These are phyloP conservation scores for Polia nebulosa DNA, from an alignment of 2,888 invertebrate genomes.

Conservation along the genomic window DNA sequence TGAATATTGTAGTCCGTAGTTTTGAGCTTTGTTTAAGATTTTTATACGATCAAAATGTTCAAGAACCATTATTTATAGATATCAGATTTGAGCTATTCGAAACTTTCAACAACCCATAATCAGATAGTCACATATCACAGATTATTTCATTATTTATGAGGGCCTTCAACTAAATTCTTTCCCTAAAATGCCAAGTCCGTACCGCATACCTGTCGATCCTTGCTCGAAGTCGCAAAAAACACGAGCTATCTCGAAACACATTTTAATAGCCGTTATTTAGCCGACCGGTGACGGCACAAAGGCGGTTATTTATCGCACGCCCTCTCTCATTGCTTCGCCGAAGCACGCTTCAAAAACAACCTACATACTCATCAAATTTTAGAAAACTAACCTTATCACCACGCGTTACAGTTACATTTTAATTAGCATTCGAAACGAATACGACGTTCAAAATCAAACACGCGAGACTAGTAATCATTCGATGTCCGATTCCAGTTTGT, in stretches of 20 bases:
- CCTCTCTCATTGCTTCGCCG: conserved; percentile 90
- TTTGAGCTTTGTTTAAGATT: not conserved
- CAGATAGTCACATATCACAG: conserved; percentile 31
- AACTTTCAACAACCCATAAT: conserved; percentile 47
- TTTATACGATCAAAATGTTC: conserved; percentile 15
- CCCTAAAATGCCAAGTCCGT: conserved; percentile 67
- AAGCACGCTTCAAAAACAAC: conserved; percentile 83
- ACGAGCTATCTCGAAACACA: conserved; percentile 87
- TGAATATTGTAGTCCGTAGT: conserved; percentile 1
- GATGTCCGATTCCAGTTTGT: conserved; percentile 85
- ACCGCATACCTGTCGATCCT: conserved; percentile 75
- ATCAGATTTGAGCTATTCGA: conserved; percentile 19
- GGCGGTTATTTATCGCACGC: conserved; percentile 91
- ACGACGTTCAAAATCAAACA: conserved; percentile 83
- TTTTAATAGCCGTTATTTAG: conserved; percentile 90
- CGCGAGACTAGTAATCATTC: conserved; percentile 89
- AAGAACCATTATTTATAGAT: not conserved
- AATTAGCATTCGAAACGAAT: conserved; percentile 73
- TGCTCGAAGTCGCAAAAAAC: conserved; percentile 82
- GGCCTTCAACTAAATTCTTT: conserved; percentile 52
- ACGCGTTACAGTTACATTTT: conserved; percentile 76
- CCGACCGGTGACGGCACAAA: conserved; percentile 89
- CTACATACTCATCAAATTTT: conserved; percentile 69
- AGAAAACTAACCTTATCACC: conserved; percentile 78
- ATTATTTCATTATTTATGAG: conserved; percentile 62